Evolutionary conservation across 2,797 vertebrate genomes (phyloP).

Genomic region (Poecile montanus): DNA sequence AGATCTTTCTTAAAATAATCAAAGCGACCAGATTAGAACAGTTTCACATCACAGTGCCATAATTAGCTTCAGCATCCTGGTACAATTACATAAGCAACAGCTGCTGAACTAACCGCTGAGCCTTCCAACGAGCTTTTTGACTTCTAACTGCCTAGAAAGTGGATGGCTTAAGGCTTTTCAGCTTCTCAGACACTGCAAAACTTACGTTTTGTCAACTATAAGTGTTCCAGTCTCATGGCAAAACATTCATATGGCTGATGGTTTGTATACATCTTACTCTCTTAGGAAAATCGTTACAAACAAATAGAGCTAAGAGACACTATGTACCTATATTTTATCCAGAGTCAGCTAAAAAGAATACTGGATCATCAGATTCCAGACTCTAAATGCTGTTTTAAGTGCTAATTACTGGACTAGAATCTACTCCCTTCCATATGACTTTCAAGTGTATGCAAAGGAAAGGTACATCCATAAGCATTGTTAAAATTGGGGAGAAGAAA

Average conservation of each 20-base stretch:
- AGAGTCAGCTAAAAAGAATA: background rate
- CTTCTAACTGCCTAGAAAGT: background rate
- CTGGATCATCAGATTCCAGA: background rate
- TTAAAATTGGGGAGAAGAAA: background rate
- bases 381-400: background rate
- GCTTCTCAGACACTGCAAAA: background rate
- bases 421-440: background rate
- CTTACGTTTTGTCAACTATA: background rate
- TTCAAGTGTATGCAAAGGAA: background rate
- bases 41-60: background rate
- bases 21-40: background rate
- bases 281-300: background rate
- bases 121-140: background rate
- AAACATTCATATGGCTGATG: background rate
- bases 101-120: background rate
- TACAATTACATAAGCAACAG: constrained; percentile 9
- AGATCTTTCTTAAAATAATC: constrained; percentile 22
- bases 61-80: background rate
- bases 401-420: background rate
- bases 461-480: background rate
- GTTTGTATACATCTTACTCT: background rate
- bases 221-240: background rate
- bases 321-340: background rate
- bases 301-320: background rate
- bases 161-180: background rate